Base-by-base conservation (phyloP, 2,113 vertebrate genomes). In the Synchiropus splendidus region DNA sequence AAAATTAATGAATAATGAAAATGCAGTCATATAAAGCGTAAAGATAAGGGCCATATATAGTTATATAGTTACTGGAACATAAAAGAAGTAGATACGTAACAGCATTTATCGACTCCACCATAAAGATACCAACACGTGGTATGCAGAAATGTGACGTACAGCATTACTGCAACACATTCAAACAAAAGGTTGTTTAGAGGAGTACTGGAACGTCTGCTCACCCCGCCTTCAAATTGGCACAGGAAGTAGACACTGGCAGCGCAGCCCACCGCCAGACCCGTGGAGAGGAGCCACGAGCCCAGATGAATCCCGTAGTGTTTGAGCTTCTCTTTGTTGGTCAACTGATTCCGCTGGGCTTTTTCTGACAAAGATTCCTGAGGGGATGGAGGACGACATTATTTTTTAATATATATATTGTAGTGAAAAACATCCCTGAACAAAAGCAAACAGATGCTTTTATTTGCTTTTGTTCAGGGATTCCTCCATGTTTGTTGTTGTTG, bases 331-430 rank as follows among this genome's bases (percentile, higher is more conserved):
- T 12, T 51, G 6, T 43, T 0, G 1, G 88, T 74, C 12, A 85
- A 51, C 14, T 30, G 36, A 16, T 71, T 4, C 6, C 59, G 75
- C 53, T 63, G 61, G 38, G 47, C 65, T 33, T 72, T 70, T 56
- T 93, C 91, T 9, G 84, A 73, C 38, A 98, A 70, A 30, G 64
- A 82, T 76, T 99, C 95, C 95, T 99, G 67, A 6, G 67, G 37
- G 43, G 9, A 48, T 11, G 32, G 2, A 34, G 39, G 11, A 35
- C 15, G 15, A 27, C n/a, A n/a, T n/a, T n/a, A n/a, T n/a, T n/a
- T n/a, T n/a, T n/a, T n/a, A n/a, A n/a, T n/a, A n/a, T n/a, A n/a
- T n/a, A n/a, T n/a, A n/a, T n/a, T n/a, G n/a, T n/a, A n/a, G n/a
- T n/a, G n/a, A n/a, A n/a, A n/a, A n/a, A n/a, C n/a, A n/a, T n/a